phyloP scores from a whole-genome alignment of 2,797 vertebrate genomes.

The Pipistrellus kuhlii region DNA sequence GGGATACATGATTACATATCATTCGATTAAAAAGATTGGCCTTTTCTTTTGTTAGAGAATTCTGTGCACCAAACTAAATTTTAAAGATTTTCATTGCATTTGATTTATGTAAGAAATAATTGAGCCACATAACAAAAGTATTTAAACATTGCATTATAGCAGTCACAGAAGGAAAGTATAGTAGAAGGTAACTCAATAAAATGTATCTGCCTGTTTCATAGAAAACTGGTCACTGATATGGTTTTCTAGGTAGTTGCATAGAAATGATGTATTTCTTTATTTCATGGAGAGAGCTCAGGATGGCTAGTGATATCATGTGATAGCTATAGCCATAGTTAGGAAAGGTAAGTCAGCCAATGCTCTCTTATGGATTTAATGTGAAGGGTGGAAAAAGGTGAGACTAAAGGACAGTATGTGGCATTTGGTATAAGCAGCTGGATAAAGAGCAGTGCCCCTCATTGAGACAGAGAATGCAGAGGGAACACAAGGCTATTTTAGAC shows the following conservation, averaged over 20 bases:
- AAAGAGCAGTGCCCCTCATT: accelerated
- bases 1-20: neutral
- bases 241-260: neutral
- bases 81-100: neutral
- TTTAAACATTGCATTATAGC: neutral
- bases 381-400: neutral
- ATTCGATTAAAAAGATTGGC: neutral
- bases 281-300: neutral
- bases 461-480: neutral
- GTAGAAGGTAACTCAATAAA: neutral
- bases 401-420: neutral
- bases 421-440: neutral
- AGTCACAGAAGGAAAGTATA: neutral
- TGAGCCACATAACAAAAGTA: neutral
- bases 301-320: neutral
- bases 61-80: neutral
- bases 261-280: neutral
- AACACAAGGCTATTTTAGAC: neutral
- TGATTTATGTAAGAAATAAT: neutral
- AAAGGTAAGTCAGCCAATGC: neutral
- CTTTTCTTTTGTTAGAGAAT: neutral
- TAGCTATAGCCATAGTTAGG: neutral
- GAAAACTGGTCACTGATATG: neutral
- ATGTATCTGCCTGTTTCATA: neutral
- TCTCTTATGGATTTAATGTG: neutral